Evolutionary conservation across 1,140 invertebrate species (phyloP).

Genomic region (Dendroctonus ponderosae): DNA sequence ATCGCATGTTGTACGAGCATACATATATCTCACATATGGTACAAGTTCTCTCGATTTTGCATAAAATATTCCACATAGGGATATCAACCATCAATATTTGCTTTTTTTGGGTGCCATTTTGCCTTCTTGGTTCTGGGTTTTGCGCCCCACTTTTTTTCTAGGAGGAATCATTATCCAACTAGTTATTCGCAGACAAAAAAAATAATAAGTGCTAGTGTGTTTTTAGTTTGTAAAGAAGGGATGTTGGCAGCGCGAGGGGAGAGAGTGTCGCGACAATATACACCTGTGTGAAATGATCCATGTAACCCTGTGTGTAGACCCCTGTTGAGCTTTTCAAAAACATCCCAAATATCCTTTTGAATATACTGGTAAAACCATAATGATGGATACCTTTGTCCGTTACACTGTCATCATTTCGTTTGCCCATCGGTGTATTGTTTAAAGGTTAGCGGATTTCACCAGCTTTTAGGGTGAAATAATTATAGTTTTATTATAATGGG

Average conservation of each 20-base stretch:
- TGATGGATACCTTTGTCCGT: constrained; percentile 34
- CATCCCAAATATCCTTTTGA: constrained; percentile 35
- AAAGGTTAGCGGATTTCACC: constrained; percentile 35
- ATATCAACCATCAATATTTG: neutral
- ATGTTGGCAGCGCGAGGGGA: constrained; percentile 5
- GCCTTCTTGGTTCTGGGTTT: too few relatives aligned
- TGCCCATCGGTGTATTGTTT: constrained; percentile 30
- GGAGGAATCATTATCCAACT: too few relatives aligned
- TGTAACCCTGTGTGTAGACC: constrained; percentile 36
- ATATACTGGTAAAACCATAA: constrained; percentile 31
- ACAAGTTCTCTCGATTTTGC: constrained; percentile 21
- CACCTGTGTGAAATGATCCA: constrained; percentile 41
- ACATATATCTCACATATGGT: constrained; percentile 30
- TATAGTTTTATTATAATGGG: constrained; percentile 37
- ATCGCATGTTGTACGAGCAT: constrained; percentile 32
- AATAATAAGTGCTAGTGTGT: constrained; percentile 9
- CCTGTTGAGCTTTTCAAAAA: constrained; percentile 33
- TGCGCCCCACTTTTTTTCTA: too few relatives aligned
- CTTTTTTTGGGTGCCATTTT: too few relatives aligned
- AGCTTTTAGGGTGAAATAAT: constrained; percentile 25
- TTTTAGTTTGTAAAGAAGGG: constrained; percentile 10
- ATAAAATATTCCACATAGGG: constrained; percentile 22
- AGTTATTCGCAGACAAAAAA: neutral
- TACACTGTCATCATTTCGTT: constrained; percentile 34
- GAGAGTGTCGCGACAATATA: constrained; percentile 30